Conservation (phyloP, 2,797 vertebrate genomes). For the Momotus momota region DNA sequence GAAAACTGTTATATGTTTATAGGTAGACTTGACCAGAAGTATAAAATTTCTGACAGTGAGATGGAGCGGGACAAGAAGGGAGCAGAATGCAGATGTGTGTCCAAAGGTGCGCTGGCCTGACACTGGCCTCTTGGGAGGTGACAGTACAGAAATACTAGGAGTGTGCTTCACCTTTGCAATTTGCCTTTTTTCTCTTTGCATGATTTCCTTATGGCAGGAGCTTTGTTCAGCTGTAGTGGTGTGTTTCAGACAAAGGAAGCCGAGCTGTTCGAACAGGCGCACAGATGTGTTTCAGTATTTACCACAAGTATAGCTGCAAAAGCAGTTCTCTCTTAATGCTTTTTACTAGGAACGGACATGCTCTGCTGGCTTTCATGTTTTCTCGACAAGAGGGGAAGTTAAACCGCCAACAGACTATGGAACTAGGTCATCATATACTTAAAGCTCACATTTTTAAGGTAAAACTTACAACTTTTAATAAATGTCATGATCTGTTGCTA, state of each 20-base stretch:
- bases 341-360: conserved; percentile 89
- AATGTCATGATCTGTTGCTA: neutral
- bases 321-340: neutral
- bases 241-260: neutral
- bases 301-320: neutral
- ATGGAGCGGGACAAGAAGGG: neutral
- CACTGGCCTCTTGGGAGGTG: neutral
- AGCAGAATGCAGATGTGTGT: neutral
- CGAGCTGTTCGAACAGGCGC: neutral
- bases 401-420: conserved; percentile 98
- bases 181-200: neutral
- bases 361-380: conserved; percentile 97
- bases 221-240: neutral
- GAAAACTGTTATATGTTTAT: neutral
- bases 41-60: neutral
- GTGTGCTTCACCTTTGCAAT: neutral
- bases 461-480: neutral
- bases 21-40: neutral
- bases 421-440: conserved; percentile 97
- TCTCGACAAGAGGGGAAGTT: conserved; percentile 96
- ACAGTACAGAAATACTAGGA: neutral
- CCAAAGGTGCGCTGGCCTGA: neutral
- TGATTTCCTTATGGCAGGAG: neutral
- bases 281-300: neutral
- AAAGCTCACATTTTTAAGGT: conserved; percentile 99